Base-by-base conservation (phyloP, 1,140 invertebrate genomes). In the Idris sp. region DNA sequence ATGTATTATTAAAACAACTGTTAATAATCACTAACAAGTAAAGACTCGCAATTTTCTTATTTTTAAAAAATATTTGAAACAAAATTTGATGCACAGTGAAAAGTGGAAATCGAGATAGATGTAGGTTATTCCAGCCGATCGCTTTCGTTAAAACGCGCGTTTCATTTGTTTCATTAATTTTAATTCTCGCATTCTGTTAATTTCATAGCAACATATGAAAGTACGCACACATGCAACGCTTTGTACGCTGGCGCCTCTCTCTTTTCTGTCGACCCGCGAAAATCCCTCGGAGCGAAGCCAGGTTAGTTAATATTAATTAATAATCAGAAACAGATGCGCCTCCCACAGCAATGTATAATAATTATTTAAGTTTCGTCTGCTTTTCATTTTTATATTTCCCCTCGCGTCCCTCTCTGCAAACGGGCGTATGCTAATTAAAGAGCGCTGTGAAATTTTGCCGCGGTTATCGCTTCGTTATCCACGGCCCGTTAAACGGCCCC, bases 271-370 rank as follows among this genome's bases (percentile, higher is more conserved):
- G 22, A 36, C 46, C 36, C 46, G 26, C 51, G 62, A 41, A 31
- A 25, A 44, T 54, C 43, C 65, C 54, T 38, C 16, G 26, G 33
- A 51, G 74, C 64, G 78, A 74, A 61, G 71, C 67, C 77, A 75
- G 74, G 76, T 80, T 81, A 75, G 82, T 83, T 81, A 81, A 85
- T 84, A 85, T 84, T 85, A 86, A 86, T 85, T 85, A 85, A 84
- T 83, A 86, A 85, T 85, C 84, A 86, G 84, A 86, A 85, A 86
- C 84, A 86, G 84, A 84, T 85, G 83, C 83, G 78, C 79, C 81
- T 74, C 78, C 76, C 77, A 61, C 54, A 64, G 65, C n/a, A n/a
- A n/a, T n/a, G n/a, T n/a, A n/a, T n/a, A n/a, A 84, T 83, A 84
- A 83, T 83, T 82, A 83, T 84, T 84, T 83, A 84, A 84, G 82